These are phyloP conservation scores for Fulmarus glacialis DNA, from an alignment of 2,113 vertebrate genomes.

Conservation along the genomic window DNA sequence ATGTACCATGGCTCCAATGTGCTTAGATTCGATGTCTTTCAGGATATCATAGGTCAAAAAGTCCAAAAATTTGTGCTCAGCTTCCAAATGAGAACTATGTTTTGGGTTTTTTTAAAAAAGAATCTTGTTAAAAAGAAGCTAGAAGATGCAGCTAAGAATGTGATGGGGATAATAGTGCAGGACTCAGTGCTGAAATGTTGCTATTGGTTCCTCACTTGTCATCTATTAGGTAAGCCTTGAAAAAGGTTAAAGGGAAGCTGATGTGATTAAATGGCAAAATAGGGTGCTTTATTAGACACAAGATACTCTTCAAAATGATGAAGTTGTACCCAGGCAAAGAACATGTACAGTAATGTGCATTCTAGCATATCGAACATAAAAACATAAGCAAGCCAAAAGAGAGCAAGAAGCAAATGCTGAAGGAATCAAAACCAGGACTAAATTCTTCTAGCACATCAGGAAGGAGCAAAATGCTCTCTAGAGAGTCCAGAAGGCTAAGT, in stretches of 20 bases:
- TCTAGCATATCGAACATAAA: neutral
- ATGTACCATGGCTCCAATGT: neutral
- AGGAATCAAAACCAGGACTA: neutral
- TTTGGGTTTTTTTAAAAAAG: neutral
- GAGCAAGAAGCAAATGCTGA: neutral
- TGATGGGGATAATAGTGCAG: neutral
- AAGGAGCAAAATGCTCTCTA: neutral
- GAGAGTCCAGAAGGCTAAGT: neutral
- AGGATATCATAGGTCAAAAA: neutral
- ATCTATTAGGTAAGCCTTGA: neutral
- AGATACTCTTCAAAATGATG: neutral
- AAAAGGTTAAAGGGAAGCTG: neutral
- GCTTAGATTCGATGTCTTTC: neutral
- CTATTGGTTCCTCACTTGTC: neutral
- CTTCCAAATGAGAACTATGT: neutral
- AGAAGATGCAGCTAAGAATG: neutral
- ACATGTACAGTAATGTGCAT: rapidly evolving
- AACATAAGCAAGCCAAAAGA: neutral
- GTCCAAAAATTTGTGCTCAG: neutral
- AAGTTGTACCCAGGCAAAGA: neutral
- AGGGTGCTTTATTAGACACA: neutral
- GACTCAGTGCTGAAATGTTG: neutral
- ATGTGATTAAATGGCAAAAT: neutral
- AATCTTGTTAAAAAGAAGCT: neutral
- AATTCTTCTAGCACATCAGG: neutral